Conservation (phyloP, 2,888 invertebrate species). For the Luffia ferchaultella region DNA sequence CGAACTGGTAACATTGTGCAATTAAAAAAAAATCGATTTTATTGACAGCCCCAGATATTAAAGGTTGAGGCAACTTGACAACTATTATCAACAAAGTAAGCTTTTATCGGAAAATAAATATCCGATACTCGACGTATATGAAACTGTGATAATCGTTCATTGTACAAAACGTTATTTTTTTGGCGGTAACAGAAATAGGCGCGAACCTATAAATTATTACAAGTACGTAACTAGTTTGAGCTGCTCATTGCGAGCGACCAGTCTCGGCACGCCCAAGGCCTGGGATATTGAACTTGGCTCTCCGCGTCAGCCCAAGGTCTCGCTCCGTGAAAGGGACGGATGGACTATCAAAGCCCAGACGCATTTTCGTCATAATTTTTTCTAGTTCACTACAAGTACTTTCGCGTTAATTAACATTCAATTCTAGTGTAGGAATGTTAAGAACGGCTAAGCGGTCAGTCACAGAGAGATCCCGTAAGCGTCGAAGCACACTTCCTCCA, state of each 20-base stretch:
- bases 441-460: too few relatives aligned
- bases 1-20: background rate
- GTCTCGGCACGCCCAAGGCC: constrained; percentile 57
- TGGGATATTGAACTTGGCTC: constrained; percentile 62
- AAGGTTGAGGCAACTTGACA: too few relatives aligned
- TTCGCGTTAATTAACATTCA: too few relatives aligned
- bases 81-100: too few relatives aligned
- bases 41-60: background rate
- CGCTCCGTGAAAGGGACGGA: constrained; percentile 51
- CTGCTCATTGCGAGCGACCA: constrained; percentile 38
- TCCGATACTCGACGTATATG: too few relatives aligned
- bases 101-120: too few relatives aligned
- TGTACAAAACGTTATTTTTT: too few relatives aligned
- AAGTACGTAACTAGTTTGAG: constrained; percentile 54
- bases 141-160: too few relatives aligned
- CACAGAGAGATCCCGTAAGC: constrained; percentile 43
- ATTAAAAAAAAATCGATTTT: too few relatives aligned
- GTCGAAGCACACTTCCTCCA: constrained; percentile 46
- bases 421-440: too few relatives aligned
- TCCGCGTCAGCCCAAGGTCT: constrained; percentile 47
- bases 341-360: constrained; percentile 57
- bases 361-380: too few relatives aligned
- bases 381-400: too few relatives aligned
- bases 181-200: constrained; percentile 48
- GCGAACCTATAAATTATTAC: constrained; percentile 41